Evolutionary conservation across 2,888 invertebrate species (phyloP), one percentile per base, ranked within the genome.

Genomic region (Metellina segmentata): DNA sequence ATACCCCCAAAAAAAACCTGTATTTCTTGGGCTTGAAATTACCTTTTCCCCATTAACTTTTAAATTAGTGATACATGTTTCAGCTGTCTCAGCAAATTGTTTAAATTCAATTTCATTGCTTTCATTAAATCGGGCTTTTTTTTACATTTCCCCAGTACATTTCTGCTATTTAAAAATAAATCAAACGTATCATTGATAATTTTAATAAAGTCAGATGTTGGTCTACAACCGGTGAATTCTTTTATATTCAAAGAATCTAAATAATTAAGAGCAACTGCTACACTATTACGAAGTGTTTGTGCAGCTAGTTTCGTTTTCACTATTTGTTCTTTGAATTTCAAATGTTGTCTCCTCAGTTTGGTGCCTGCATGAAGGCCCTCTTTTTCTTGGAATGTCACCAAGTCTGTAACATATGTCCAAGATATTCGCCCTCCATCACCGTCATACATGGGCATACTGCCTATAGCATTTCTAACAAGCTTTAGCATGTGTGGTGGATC

Each of bases 251-350:
- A 11, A 51, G 16, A 19, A 20, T 69, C 34, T 7, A 75, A 85
- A 34, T 77, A 61, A 11, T 61, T 9, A 20, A 85, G 20, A 16
- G 85, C 85, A 77, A 48, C 48, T 13, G 75, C 85, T 7, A 85
- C 85, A 7, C 53, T 75, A 13, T 75, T 20, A n/a, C 77, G 75
- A 4, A 85, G 49, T 1, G 69, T 61, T 61, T 85, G 85, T 11
- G 49, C 53, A 7, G 75, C 85, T 19, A 85, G 61, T 13, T 52
- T 85, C n/a, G 75, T 75, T 16, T 85, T 85, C 85, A 85, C 77
- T 69, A n/a, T n/a, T n/a, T n/a, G n/a, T n/a, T n/a, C n/a, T n/a
- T n/a, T n/a, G n/a, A n/a, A n/a, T n/a, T n/a, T n/a, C n/a, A n/a
- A n/a, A n/a, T n/a, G n/a, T n/a, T n/a, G n/a, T n/a, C n/a, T n/a